Base-by-base conservation (phyloP, 2,113 vertebrate species). In the Cichladusa arquata region DNA sequence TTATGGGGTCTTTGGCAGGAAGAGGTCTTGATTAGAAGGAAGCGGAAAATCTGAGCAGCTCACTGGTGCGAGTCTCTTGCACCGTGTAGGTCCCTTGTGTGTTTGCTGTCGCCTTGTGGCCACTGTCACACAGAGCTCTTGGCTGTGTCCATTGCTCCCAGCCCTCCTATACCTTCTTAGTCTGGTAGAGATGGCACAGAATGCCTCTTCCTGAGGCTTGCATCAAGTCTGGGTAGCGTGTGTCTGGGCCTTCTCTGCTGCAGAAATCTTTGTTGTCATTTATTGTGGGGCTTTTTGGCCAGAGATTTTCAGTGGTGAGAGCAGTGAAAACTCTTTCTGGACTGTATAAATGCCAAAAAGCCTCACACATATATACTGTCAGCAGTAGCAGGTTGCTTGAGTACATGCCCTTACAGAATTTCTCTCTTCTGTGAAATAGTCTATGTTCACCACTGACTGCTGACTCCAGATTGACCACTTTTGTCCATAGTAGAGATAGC, bases 21-120 rank as follows among this genome's bases (percentile, higher is more conserved):
- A 58, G 54, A 81, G 62, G 33, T 91, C 22, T 3, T 20, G 44
- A 25, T 54, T 48, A 70, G 14, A 56, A 61, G 29, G 38, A 70
- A 86, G 44, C 0, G 0, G 81, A 94, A 95, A 86, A 81, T 50
- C 51, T 78, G 83, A 73, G 10, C 1, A 1, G 28, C 58, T 73
- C 16, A 0, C 14, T 40, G 26, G 19, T 70, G 14, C 0, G 1
- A 71, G 16, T 77, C 8, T 66, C 57, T 45, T 38, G 34, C 1
- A 1, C 48, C 0, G 0, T 14, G 33, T 26, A 36, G 28, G 53
- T 90, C 38, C 23, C 29, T 65, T 54, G 58, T 66, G 85, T 44
- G 36, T 92, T 88, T 93, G 86, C 90, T 96, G 71, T 94, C 24
- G 60, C 94, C 86, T 95, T 83, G 88, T 96, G 86, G 82, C 47